Percentiles rank a stretch among this genome's conserved stretches.
Evolutionary conservation across 2,797 vertebrate species (phyloP).

Genomic region (Megalops cyprinoides): DNA sequence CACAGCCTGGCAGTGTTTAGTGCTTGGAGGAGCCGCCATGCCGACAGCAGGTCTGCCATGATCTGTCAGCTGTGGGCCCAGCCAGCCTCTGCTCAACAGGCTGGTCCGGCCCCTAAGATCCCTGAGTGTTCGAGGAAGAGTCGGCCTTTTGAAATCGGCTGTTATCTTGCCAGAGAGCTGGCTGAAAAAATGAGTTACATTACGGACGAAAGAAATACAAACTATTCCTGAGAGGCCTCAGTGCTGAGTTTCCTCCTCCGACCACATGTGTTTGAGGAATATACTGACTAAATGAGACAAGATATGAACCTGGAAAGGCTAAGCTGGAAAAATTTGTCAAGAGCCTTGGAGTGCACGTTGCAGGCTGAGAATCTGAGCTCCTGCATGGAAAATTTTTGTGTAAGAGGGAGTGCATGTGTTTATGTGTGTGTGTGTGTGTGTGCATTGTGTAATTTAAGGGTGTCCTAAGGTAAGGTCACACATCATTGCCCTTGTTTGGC

Average conservation of each 20-base stretch:
- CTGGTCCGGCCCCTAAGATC: background rate
- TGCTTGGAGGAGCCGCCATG: background rate
- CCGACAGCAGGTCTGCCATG: background rate
- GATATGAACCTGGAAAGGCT: background rate
- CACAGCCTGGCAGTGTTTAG: background rate
- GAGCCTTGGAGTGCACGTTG: background rate
- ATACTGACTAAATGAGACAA: background rate
- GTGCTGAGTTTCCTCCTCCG: slow-evolving; percentile 43
- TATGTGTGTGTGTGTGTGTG: background rate
- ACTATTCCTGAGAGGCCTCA: slow-evolving; percentile 34
- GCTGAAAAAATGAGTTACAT: background rate
- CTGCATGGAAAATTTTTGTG: background rate
- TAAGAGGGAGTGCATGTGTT: background rate
- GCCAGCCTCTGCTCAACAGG: background rate
- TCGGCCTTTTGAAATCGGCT: background rate
- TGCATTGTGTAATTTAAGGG: background rate
- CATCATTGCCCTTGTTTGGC: background rate
- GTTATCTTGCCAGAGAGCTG: background rate
- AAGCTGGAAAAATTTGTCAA: background rate
- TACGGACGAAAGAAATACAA: slow-evolving; percentile 28
- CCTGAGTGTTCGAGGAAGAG: background rate
- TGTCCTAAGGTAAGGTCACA: slow-evolving; percentile 3
- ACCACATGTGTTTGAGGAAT: slow-evolving; percentile 17
- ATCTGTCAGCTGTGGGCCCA: background rate
- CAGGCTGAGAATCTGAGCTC: background rate